Evolutionary conservation across 2,797 vertebrate genomes (phyloP).

Genomic region (Adrianichthys oophorus): DNA sequence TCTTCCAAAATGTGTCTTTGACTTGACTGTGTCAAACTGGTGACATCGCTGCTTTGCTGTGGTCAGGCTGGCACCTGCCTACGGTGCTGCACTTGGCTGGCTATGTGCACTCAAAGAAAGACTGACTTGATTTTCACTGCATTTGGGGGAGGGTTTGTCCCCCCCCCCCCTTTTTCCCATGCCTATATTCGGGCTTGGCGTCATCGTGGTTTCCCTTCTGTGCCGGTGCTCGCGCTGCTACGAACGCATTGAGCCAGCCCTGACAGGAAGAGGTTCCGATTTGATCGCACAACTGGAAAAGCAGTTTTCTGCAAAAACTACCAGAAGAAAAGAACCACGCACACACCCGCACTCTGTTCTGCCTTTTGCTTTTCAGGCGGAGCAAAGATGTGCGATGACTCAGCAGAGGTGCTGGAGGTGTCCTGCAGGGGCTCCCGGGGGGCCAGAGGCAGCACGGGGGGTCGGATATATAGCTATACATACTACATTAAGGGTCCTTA

Average conservation of each 20-base stretch:
- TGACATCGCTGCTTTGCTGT: no score
- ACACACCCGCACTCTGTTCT: neutral
- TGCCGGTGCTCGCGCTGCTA: constrained; percentile 53
- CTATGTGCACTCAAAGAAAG: no score
- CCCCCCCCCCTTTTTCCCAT: no score
- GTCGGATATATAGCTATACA: constrained; percentile 29
- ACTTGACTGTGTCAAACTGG: no score
- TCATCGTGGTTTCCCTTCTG: constrained; percentile 31
- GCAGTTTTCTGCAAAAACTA: constrained; percentile 41
- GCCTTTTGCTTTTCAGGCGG: constrained; percentile 46
- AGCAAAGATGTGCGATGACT: constrained; percentile 60
- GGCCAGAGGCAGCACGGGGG: constrained; percentile 40
- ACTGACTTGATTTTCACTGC: no score
- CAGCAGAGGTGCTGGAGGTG: constrained; percentile 57
- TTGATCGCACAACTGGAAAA: constrained; percentile 64
- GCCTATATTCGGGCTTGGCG: constrained; percentile 6
- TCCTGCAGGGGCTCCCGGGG: constrained; percentile 56
- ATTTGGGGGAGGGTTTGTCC: no score
- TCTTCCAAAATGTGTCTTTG: no score
- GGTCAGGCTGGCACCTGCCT: no score
- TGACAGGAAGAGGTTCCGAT: constrained; percentile 39
- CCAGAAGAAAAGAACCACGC: constrained; percentile 13
- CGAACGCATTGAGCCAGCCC: constrained; percentile 40
- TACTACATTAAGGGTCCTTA: constrained; percentile 21
- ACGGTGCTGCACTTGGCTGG: no score